Base-by-base conservation (phyloP, 2,113 vertebrate species). In the Harpagus bidentatus region DNA sequence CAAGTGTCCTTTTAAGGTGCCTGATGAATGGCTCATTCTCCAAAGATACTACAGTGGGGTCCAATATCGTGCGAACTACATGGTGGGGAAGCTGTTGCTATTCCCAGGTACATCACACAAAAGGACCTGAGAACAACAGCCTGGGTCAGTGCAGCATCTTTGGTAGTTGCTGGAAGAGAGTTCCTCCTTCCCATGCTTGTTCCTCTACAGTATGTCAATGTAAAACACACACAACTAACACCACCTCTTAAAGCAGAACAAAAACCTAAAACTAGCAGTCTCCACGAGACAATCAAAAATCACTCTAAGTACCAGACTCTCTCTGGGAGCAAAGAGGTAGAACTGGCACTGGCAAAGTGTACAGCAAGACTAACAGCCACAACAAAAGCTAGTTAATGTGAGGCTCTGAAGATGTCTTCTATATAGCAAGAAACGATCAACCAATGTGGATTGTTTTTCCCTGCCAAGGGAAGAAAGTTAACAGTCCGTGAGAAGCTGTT, bases 121-220 rank as follows among this genome's bases (percentile, higher is more conserved):
- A 91, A 90, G 84, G 67, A 96, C 92, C 93, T 86, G 92, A 84
- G 95, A 89, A 96, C 91, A 95, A 92, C 90, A 96, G 95, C 93
- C 40, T 43, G 92, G 81, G 90, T 95, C 93, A 97, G 92, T 36
- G 90, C 90, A 93, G 95, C 96, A 93, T 25, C 95, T 94, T 38
- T 70, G 84, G 81, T 26, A 74, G 82, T n/a, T 80, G 87, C 95
- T 89, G 95, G 87, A 93, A 86, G 73, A 92, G 79, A 88, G 50
- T 12, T 86, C 65, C 83, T 95, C 43, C 76, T 92, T 82, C 78
- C 93, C 45, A 61, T 20, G 72, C 79, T 65, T 17, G 65, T 25
- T 91, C 71, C n/a, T 79, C 42, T 48, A 16, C 1, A 19, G 74
- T 20, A 67, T 4, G 11, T 65, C 91, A 59, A 21, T 1, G 42